phyloP scores from a whole-genome alignment of 2,797 vertebrate genomes.

The Diplodus sargus region DNA sequence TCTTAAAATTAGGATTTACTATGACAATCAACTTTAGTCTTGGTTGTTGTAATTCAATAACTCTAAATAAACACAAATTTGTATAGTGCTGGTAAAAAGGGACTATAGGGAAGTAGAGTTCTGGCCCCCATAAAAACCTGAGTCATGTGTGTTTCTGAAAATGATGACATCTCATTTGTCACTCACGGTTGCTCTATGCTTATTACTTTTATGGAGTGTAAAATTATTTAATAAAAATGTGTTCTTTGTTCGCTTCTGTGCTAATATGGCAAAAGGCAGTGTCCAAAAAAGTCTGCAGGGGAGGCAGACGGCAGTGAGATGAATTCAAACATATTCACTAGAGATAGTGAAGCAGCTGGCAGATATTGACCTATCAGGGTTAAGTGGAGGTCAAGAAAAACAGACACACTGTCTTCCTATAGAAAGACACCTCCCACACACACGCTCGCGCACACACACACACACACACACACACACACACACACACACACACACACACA shows the following conservation, averaged over 20 bases:
- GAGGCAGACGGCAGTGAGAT: constrained; percentile 23
- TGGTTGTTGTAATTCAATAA: too few species aligned
- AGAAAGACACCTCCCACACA: constrained; percentile 1
- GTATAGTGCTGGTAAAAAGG: too few species aligned
- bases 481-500: not conserved
- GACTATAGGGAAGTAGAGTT: too few species aligned
- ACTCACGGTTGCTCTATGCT: not conserved
- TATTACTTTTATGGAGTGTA: not conserved
- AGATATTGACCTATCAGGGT: constrained; percentile 63
- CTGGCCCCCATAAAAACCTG: too few species aligned
- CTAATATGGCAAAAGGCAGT: constrained; percentile 22
- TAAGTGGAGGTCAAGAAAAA: constrained; percentile 55
- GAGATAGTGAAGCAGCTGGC: constrained; percentile 48
- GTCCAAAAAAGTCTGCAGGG: constrained; percentile 35
- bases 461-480: not conserved
- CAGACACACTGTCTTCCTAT: constrained; percentile 5
- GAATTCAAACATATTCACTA: constrained; percentile 42
- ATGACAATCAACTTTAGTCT: too few species aligned
- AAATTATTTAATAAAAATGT: not conserved
- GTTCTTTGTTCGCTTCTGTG: constrained; percentile 25
- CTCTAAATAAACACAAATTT: too few species aligned
- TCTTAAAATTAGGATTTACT: too few species aligned
- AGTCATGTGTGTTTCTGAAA: too few species aligned
- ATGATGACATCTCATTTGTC: not conserved
- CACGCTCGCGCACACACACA: not conserved